Base-by-base conservation (phyloP, 2,888 invertebrate genomes). In the Drosophila hawaiiensis region DNA sequence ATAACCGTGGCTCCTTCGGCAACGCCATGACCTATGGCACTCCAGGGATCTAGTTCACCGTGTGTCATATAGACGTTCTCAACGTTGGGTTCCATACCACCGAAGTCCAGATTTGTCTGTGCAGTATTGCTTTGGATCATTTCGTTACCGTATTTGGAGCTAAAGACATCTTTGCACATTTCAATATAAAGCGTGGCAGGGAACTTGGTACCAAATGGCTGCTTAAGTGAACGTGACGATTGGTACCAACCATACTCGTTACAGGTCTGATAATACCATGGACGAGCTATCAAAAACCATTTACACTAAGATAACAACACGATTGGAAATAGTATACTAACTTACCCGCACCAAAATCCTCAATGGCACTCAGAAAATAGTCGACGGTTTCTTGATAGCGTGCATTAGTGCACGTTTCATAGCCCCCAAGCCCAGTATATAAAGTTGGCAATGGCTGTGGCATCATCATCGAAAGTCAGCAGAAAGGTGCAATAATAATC, bases 221-320 rank as follows among this genome's bases (percentile, higher is more conserved):
- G 95, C 0, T 93, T 90, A 0, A 83, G 58, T 16, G 95, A 95
- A 72, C 94, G 94, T 0, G 97, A 96, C 4, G 96, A 95, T 94
- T 97, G 97, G 93, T 95, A 97, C 94, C 96, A 97, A 63, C 97
- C 98, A 92, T 95, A 97, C 94, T 98, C 97, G 60, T 96, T 96
- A 92, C 98, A 98, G 0, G 97, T 97, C 93, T 98, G 97, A 92
- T 96, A 97, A 3, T 94, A 95, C 97, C 97, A 97, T 54, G 96
- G 95, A 0, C 97, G 95, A 92, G 94, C 96, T 96, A n/a, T 28
- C 3, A 12, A 35, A n/a, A 3, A 28, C 0, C 37, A 31, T 7
- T 25, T 0, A 4, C 28, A 52, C 1, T n/a, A 63, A 33, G 16
- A 22, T 39, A 19, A 16, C 2, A 29, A n/a, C 29, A 6, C 3